Conservation (phyloP, 2,797 vertebrate genomes). For the Tokudaia muenninki region DNA sequence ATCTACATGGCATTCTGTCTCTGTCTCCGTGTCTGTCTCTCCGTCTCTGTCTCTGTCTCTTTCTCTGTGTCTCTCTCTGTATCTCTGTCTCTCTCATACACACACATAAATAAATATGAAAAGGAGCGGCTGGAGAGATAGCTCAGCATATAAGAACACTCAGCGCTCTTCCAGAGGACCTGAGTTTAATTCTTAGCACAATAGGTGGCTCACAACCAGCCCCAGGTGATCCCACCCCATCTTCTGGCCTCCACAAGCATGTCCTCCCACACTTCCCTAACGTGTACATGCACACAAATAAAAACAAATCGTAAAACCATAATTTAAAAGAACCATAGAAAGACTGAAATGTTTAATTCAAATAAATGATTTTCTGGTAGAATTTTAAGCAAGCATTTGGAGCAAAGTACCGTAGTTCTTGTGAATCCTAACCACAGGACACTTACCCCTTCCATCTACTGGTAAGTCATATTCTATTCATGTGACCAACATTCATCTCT, state of each 20-base stretch:
- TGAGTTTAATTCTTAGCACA: not conserved
- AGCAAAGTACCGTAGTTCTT: slow-evolving; percentile 29
- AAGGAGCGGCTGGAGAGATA: not conserved
- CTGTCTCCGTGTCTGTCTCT: not conserved
- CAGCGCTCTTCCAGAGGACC: not conserved
- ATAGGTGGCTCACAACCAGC: not conserved
- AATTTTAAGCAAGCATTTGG: slow-evolving; percentile 51
- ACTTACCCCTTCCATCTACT: slow-evolving; percentile 1
- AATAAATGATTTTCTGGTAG: slow-evolving; percentile 48
- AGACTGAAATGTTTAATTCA: slow-evolving; percentile 36
- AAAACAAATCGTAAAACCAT: not conserved
- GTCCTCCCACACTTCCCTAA: not conserved
- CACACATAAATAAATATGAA: not conserved
- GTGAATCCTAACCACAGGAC: not conserved
- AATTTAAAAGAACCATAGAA: slow-evolving; percentile 22
- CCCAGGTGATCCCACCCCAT: not conserved
- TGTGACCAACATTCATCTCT: not conserved
- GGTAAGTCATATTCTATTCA: not conserved
- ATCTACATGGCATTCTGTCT: not conserved
- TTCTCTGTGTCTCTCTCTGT: not conserved
- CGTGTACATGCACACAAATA: not conserved
- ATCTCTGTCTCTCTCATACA: not conserved
- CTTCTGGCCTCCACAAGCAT: not conserved
- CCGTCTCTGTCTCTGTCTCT: not conserved
- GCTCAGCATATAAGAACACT: not conserved